Evolutionary conservation across 2,113 vertebrate genomes (phyloP).

Genomic region (Rhipidura dahli): DNA sequence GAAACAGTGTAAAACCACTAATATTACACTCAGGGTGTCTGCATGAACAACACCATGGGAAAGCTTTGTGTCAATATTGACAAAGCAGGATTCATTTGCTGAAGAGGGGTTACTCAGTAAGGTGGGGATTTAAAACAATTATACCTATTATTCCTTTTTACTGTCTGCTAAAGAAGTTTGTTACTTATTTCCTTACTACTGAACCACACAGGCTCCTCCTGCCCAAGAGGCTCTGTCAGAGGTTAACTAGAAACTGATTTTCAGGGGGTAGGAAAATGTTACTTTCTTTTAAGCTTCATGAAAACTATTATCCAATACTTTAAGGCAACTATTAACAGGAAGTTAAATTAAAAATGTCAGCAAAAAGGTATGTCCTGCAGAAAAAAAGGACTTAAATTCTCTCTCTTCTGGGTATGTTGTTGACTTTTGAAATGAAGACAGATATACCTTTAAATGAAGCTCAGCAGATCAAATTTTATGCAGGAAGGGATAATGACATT

Average conservation of each 20-base stretch:
- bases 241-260: not conserved
- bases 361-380: not conserved
- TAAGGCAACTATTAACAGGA: not conserved
- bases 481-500: not conserved
- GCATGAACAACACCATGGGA: not conserved
- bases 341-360: not conserved
- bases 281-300: not conserved
- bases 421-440: not conserved
- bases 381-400: not conserved
- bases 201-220: not conserved
- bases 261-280: not conserved
- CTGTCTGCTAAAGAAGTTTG: not conserved
- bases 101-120: not conserved
- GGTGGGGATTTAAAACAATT: not conserved
- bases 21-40: not conserved
- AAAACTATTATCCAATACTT: not conserved
- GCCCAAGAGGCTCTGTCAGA: not conserved
- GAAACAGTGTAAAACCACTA: not conserved
- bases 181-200: not conserved
- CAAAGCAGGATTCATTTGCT: not conserved
- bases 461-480: not conserved
- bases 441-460: not conserved
- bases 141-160: not conserved
- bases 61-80: not conserved
- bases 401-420: not conserved